Evolutionary conservation across 2,113 vertebrate genomes (phyloP).

Genomic region (Alexandromys fortis): DNA sequence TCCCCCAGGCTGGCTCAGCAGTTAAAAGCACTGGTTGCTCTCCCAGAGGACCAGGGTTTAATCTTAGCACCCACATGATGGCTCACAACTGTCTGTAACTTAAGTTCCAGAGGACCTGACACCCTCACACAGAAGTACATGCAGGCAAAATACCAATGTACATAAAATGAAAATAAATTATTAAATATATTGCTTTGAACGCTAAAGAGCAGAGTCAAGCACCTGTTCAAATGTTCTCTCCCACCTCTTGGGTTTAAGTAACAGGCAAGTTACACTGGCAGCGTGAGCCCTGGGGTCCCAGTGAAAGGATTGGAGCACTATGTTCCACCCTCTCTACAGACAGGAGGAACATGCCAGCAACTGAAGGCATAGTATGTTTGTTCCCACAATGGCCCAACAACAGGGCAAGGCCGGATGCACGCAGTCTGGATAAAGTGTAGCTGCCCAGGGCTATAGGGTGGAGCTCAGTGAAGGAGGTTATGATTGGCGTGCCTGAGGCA

Average conservation of each 20-base stretch:
- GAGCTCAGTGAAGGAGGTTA: not conserved
- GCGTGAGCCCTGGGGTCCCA: not conserved
- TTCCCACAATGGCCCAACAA: not conserved
- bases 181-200: slow-evolving; percentile 27
- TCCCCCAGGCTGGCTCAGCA: no score
- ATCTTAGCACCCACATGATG: not conserved
- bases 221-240: not conserved
- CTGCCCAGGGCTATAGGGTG: not conserved
- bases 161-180: not conserved
- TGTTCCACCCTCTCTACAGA: not conserved
- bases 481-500: no score
- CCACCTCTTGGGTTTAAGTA: not conserved
- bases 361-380: not conserved
- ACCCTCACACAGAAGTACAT: not conserved
- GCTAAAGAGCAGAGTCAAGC: not conserved
- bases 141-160: not conserved
- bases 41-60: not conserved
- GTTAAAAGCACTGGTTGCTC: not conserved
- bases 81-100: not conserved
- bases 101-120: not conserved
- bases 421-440: not conserved
- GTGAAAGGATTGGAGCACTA: not conserved
- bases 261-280: not conserved
- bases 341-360: not conserved
- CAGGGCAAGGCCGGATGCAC: not conserved